Evolutionary conservation across 1,140 invertebrate genomes (phyloP).

Genomic region (Dendroctonus valens): DNA sequence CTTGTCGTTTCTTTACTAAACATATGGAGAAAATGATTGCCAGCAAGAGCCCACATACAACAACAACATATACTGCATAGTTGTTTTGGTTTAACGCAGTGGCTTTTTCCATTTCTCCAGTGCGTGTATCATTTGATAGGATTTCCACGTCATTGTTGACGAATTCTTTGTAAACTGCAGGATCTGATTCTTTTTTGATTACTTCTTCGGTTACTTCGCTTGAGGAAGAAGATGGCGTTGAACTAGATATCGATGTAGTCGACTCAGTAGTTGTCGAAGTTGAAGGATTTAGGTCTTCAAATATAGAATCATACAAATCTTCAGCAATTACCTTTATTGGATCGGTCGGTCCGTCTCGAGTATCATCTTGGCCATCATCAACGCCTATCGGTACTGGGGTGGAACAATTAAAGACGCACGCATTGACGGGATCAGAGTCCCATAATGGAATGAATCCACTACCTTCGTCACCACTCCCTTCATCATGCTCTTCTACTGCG

Average conservation of each 20-base stretch:
- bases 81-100: conserved; percentile 33
- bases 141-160: conserved; percentile 1
- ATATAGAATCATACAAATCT: conserved; percentile 35
- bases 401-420: conserved; percentile 39
- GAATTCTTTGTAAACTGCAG: conserved; percentile 5
- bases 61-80: conserved; percentile 37
- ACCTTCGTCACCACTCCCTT: conserved; percentile 42
- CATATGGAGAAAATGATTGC: conserved; percentile 32
- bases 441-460: conserved; percentile 30
- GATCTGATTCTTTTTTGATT: conserved; percentile 21
- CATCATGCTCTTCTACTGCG: conserved; percentile 17
- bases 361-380: conserved; percentile 34
- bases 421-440: conserved; percentile 25
- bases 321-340: conserved; percentile 36
- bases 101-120: conserved; percentile 39
- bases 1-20: conserved; percentile 33
- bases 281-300: conserved; percentile 2
- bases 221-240: not conserved
- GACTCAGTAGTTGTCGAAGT: not conserved
- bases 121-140: conserved; percentile 23
- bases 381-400: conserved; percentile 36
- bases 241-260: not conserved
- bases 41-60: conserved; percentile 35
- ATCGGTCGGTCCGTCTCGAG: conserved; percentile 33
- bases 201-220: conserved; percentile 12